Evolutionary conservation across 2,113 vertebrate species (phyloP).

Genomic region (Thunnus maccoyii): DNA sequence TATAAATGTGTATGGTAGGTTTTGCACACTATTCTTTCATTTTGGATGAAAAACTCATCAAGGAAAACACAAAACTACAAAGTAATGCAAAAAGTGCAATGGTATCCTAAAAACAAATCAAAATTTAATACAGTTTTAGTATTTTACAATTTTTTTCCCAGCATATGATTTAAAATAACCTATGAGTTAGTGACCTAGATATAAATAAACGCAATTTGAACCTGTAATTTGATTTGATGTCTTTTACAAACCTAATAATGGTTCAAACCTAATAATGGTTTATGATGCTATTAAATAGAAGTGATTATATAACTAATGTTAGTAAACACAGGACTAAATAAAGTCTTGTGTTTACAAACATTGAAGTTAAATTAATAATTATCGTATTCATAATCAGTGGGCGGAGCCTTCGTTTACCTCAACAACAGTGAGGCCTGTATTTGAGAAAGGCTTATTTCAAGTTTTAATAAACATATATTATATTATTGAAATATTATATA

Average conservation of each 20-base stretch:
- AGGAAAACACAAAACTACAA: no score
- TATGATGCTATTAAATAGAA: neutral
- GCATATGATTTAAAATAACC: neutral
- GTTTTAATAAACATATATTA: no score
- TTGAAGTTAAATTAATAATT: neutral
- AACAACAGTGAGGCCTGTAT: neutral
- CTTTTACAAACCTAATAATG: neutral
- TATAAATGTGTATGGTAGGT: neutral
- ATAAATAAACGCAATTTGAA: neutral
- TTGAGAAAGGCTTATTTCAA: neutral
- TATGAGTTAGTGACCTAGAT: neutral
- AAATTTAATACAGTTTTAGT: no score
- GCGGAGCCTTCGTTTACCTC: no score
- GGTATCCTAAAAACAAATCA: no score
- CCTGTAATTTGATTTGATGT: no score
- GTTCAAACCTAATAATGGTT: no score
- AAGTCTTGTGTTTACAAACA: slow-evolving; percentile 41
- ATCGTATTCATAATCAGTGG: neutral
- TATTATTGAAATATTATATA: no score
- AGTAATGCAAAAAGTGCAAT: no score
- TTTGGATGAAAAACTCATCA: neutral
- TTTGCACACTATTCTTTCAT: neutral
- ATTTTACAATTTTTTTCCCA: neutral
- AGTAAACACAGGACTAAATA: slow-evolving; percentile 26
- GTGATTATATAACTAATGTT: slow-evolving; percentile 22